phyloP scores from a whole-genome alignment of 2,888 invertebrate genomes.

The Campopleginae sp. region DNA sequence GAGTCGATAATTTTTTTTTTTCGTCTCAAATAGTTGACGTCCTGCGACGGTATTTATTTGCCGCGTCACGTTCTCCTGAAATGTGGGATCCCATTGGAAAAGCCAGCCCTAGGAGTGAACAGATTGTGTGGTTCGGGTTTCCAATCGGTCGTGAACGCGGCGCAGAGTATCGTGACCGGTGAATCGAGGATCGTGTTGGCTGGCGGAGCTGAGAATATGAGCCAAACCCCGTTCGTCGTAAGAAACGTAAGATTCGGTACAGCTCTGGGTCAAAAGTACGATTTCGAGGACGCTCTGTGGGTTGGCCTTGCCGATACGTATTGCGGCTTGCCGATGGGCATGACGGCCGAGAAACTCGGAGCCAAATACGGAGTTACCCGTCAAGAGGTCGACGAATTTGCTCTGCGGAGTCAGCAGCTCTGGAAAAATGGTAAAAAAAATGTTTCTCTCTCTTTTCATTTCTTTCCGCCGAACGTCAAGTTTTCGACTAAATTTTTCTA shows the following conservation, averaged over 20 bases:
- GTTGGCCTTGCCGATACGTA: constrained; percentile 93
- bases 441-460: background rate
- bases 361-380: constrained; percentile 92
- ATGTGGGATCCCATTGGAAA: constrained; percentile 93
- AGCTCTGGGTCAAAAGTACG: constrained; percentile 90
- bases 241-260: constrained; percentile 95
- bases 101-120: constrained; percentile 95
- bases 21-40: constrained; percentile 73
- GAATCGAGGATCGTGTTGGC: constrained; percentile 94
- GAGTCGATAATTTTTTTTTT: constrained; percentile 25
- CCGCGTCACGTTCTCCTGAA: constrained; percentile 95
- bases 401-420: constrained; percentile 92
- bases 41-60: constrained; percentile 93
- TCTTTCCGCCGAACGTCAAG: background rate
- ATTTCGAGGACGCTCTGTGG: constrained; percentile 96
- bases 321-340: constrained; percentile 97
- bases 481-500: background rate
- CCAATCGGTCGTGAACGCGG: constrained; percentile 95
- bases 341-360: constrained; percentile 97
- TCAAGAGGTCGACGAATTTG: constrained; percentile 94
- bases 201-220: constrained; percentile 98
- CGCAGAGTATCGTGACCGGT: constrained; percentile 95
- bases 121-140: constrained; percentile 99
- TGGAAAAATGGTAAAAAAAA: constrained; percentile 93
- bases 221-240: constrained; percentile 94